Evolutionary conservation across 2,797 vertebrate genomes (phyloP).

Genomic region (Girardinus metallicus): DNA sequence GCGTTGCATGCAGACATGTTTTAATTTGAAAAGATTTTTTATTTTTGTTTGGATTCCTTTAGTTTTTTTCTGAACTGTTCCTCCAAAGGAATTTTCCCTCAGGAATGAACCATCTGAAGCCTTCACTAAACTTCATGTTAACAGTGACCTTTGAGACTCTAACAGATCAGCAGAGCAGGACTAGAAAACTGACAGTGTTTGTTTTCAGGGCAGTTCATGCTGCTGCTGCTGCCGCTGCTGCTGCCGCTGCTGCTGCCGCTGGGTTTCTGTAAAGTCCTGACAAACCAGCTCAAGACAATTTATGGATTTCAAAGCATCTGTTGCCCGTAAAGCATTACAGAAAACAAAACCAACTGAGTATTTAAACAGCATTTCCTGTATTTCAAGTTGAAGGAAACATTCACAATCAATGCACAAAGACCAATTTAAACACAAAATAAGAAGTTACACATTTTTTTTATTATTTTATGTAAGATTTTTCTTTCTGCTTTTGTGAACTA

Average conservation of each 20-base stretch:
- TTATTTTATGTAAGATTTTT: not conserved
- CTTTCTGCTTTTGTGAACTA: not conserved
- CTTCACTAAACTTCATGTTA: conserved; percentile 24
- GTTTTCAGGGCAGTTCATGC: conserved; percentile 14
- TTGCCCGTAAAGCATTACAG: conserved; percentile 6
- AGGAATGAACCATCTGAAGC: conserved; percentile 28
- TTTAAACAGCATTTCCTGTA: not conserved
- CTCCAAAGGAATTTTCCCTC: conserved; percentile 30
- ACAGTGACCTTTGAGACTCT: conserved; percentile 44
- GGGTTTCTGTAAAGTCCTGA: conserved; percentile 22
- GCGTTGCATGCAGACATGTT: not conserved
- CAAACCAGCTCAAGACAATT: conserved; percentile 53
- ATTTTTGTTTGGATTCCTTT: not conserved
- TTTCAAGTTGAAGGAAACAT: not conserved
- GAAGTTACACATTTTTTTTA: not conserved
- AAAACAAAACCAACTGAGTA: not conserved
- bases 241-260: conserved; percentile 3
- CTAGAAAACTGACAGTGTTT: conserved; percentile 40
- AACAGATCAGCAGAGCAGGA: conserved; percentile 42
- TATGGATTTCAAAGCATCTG: conserved; percentile 32
- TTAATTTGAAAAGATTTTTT: not conserved
- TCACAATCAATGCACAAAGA: not conserved
- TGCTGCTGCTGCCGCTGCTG: conserved; percentile 4
- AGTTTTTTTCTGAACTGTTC: conserved; percentile 10
- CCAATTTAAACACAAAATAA: not conserved